Percentiles rank a stretch among this genome's conserved stretches.
These are phyloP conservation scores for Callinectes sapidus DNA, from an alignment of 2,888 invertebrate species.

Conservation along the genomic window DNA sequence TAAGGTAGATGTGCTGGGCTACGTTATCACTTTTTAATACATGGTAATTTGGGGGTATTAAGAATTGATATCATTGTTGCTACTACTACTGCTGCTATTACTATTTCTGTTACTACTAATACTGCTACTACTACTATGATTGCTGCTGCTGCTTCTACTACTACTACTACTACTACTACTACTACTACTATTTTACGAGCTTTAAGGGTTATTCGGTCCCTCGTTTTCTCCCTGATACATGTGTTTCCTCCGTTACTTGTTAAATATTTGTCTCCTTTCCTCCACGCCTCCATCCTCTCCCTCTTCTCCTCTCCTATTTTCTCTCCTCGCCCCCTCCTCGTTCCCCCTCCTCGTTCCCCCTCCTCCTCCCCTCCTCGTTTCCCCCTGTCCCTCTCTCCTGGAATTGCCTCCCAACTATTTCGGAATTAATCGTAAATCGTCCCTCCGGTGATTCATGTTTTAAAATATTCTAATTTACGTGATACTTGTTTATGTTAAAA, in stretches of 20 bases:
- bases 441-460: background rate
- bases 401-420: background rate
- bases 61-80: too few relatives aligned
- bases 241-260: background rate
- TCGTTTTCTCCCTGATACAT: background rate
- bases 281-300: background rate
- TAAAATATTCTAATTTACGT: background rate
- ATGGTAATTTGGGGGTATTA: background rate
- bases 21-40: background rate
- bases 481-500: background rate
- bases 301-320: background rate
- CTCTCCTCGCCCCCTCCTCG: background rate
- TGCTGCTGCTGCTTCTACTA: too few relatives aligned
- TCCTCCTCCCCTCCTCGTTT: background rate
- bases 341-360: background rate
- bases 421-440: background rate
- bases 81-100: too few relatives aligned
- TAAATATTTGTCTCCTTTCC: background rate
- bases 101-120: too few relatives aligned
- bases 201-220: background rate
- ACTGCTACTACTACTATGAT: too few relatives aligned
- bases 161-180: too few relatives aligned
- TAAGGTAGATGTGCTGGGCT: background rate
- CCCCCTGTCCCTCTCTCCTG: background rate
- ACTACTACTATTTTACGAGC: too few relatives aligned